Conservation (phyloP, 2,888 invertebrate genomes). For the Drosophila antonietae region DNA sequence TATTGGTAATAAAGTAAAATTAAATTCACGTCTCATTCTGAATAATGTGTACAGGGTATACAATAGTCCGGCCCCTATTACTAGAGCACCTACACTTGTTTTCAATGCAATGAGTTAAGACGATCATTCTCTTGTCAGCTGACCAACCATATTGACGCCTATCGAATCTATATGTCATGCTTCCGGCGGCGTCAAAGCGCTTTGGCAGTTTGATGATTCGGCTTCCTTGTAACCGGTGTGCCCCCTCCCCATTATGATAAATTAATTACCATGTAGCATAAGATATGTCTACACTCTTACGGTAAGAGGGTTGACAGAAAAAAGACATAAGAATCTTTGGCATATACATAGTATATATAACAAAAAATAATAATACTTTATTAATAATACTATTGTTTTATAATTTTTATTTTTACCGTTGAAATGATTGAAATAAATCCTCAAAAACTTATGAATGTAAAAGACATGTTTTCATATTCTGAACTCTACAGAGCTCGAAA, state of each 20-base stretch:
- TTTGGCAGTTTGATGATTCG: constrained; percentile 31
- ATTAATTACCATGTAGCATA: background rate
- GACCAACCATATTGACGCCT: constrained; percentile 56
- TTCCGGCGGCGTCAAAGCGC: constrained; percentile 65
- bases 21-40: too few relatives aligned
- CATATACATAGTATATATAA: background rate
- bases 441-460: too few relatives aligned
- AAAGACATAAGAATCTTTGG: too few relatives aligned
- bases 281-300: background rate
- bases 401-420: too few relatives aligned
- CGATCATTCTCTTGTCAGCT: constrained; percentile 45
- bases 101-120: constrained; percentile 43
- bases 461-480: too few relatives aligned
- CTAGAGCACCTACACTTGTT: background rate
- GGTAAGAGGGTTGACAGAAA: background rate
- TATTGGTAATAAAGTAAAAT: too few relatives aligned
- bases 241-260: background rate
- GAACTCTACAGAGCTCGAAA: too few relatives aligned
- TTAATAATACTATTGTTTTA: too few relatives aligned
- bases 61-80: background rate
- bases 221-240: constrained; percentile 12
- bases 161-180: constrained; percentile 49
- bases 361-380: background rate
- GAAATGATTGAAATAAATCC: too few relatives aligned
- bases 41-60: background rate